Percentiles rank a stretch among this genome's conserved stretches.
Evolutionary conservation across 2,113 vertebrate genomes (phyloP).

Genomic region (Barnardius zonarius): DNA sequence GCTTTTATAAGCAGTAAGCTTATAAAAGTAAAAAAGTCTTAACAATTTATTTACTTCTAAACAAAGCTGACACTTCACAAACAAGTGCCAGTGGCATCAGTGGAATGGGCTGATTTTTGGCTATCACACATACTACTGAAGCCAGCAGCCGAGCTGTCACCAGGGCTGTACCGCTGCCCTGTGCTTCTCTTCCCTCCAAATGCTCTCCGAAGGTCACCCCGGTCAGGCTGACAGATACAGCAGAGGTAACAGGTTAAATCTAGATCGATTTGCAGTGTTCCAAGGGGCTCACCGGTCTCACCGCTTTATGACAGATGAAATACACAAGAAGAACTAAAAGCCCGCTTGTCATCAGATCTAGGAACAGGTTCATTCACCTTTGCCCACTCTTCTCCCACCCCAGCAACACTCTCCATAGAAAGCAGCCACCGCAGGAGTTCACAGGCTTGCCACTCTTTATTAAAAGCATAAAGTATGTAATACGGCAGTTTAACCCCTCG

Average conservation of each 20-base stretch:
- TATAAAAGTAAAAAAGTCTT: background rate
- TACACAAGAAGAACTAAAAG: background rate
- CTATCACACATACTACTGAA: accelerated
- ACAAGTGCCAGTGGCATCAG: background rate
- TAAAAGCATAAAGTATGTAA: accelerated
- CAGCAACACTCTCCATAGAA: accelerated
- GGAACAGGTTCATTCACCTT: too few relatives aligned
- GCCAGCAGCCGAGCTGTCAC: background rate
- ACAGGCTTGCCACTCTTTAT: background rate
- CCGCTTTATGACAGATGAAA: accelerated
- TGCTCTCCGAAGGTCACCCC: background rate
- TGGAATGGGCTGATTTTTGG: background rate
- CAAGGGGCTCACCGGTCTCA: background rate
- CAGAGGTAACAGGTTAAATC: too few relatives aligned
- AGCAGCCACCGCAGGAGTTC: accelerated
- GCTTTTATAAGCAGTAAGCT: background rate
- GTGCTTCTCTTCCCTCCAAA: too few relatives aligned
- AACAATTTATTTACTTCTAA: background rate
- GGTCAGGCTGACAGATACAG: background rate
- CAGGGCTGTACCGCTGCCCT: background rate
- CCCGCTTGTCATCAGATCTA: background rate
- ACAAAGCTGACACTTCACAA: background rate
- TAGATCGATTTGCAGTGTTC: background rate
- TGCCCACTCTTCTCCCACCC: background rate
- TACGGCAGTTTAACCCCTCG: background rate